phyloP scores from a whole-genome alignment of 2,888 invertebrate species.

The Leptinotarsa rubiginosa region DNA sequence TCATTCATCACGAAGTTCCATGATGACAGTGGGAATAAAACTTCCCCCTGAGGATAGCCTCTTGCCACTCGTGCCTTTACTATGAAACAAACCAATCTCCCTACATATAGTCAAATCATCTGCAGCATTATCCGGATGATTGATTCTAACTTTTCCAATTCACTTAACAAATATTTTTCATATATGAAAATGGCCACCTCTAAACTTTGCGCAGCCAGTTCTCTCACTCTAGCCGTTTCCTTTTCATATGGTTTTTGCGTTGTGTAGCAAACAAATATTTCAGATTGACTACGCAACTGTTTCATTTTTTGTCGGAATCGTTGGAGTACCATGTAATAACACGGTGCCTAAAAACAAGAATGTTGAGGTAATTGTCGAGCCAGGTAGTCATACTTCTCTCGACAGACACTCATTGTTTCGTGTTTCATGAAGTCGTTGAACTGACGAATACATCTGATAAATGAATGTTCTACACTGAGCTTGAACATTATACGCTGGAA shows the following conservation, averaged over 20 bases:
- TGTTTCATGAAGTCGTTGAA: constrained; percentile 8
- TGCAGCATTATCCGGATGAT: too few relatives aligned
- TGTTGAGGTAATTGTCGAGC: not conserved
- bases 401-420: constrained; percentile 7
- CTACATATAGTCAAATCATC: too few relatives aligned
- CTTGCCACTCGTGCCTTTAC: too few relatives aligned
- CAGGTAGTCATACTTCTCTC: not conserved
- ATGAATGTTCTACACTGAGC: constrained; percentile 4
- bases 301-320: not conserved
- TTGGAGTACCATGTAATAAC: not conserved
- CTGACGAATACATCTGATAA: constrained; percentile 15
- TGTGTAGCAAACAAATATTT: not conserved
- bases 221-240: too few relatives aligned
- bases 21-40: too few relatives aligned
- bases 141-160: too few relatives aligned
- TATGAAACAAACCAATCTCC: too few relatives aligned
- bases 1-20: too few relatives aligned
- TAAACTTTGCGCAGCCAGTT: too few relatives aligned
- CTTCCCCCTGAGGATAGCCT: too few relatives aligned
- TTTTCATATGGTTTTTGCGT: not conserved
- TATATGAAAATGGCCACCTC: too few relatives aligned
- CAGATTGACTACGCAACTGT: not conserved
- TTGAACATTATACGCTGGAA: constrained; percentile 12
- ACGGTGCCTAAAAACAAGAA: constrained; percentile 2
- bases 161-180: too few relatives aligned